Base-by-base conservation (phyloP, 2,888 invertebrate species). In the Caenorhabditis imperialis region DNA sequence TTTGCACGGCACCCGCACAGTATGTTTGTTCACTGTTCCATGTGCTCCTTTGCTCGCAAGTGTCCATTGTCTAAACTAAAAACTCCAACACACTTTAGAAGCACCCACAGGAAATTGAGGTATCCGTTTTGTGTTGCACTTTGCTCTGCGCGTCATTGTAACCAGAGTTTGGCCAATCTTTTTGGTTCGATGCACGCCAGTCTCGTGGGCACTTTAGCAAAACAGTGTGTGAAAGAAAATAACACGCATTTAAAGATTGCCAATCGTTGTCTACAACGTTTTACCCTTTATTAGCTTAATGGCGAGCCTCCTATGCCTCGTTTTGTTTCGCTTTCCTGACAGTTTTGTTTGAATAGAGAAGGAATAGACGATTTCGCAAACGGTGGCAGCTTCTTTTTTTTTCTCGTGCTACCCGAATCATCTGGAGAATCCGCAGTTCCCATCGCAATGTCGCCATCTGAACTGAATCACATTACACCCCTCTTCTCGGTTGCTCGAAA, bases 401-500 rank as follows among this genome's bases (percentile, higher is more conserved):
- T 57, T 47, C 30, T 45, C n/a, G 12, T 20, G 33, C 16, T 35
- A 7, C 16, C 6, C 22, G 23, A n/a, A 65, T 67, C 67, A 67
- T 57, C 57, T 55, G 57, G 67, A 67, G 67, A 65, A 37, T 50
- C 35, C 33, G 54, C 55, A 35, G 50, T 65, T 38, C 38, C 50
- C 47, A 50, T 57, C 27, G 25, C 55, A 65, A 57, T 67, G 44
- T 57, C 57, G 42, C 71, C 71, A 71, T 71, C 71, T 71, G 71
- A 70, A 61, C 70, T 61, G 58, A 62, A 62, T 71, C 57, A 71
- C 57, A 71, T 71, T 70, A 70, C 61, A 70, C 60, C 23, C 42
- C 20, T 47, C 45, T 42, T 50, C 57, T 18, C 47, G 48, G 48
- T 38, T 42, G 25, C 25, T 27, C 35, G 16, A 33, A 48, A 37